Base-by-base conservation (phyloP, 2,888 invertebrate species). In the Thalpophila matura region DNA sequence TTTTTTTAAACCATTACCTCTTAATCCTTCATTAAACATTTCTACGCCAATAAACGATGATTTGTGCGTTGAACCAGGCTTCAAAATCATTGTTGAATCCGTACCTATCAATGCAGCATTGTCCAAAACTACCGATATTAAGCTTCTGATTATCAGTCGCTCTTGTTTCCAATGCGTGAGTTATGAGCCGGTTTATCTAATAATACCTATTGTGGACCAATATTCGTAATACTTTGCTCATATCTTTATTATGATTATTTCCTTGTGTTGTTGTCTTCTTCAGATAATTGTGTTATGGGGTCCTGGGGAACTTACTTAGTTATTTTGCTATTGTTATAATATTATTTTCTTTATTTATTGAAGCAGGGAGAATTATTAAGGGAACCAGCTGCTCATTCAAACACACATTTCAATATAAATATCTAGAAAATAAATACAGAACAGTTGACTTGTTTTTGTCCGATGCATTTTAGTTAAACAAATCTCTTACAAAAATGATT, bases 161-260 rank as follows among this genome's bases (percentile, higher is more conserved):
- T 24, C 16, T 9, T 37, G 55, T 69, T 60, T 66, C 56, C 58
- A 24, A 61, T 61, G 1, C 20, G 24, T 74, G 63, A 76, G 35
- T 78, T 67, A 75, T 62, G 18, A 14, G 3, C 35, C 42, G 42
- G 12, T 33, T 10, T 37, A 43, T 31, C 18, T 33, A 47, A 53
- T 54, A 35, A 35, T 50, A 49, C 38, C 49, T 16, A 47, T 56
- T 64, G 26, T 18, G 29, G 2, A 18, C 22, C n/a, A 16, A 45
- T 45, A 60, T n/a, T n/a, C 2, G 49, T 20, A 50, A 14, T 35
- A 22, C 6, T 45, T 27, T 50, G 51, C 35, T 54, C 16, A 31
- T 49, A 49, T 64, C 10, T 33, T 33, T 10, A n/a, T 20, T 10
- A 4, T 10, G n/a, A 53, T 51, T 53, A 35, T 43, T 55, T 35